Evolutionary conservation across 2,888 invertebrate genomes (phyloP).

Genomic region (Coleophora deauratella): DNA sequence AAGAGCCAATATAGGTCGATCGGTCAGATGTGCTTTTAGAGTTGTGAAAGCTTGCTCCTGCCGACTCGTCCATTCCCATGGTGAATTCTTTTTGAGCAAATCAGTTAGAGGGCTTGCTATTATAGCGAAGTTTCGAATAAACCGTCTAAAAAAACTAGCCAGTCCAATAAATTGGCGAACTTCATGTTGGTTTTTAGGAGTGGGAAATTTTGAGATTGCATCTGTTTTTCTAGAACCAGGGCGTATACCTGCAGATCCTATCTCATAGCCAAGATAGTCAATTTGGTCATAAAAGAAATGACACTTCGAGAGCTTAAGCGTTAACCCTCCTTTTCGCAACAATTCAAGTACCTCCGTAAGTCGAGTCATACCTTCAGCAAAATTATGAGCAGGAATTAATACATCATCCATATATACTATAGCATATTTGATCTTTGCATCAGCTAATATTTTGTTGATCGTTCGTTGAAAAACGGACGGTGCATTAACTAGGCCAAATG

Average conservation of each 20-base stretch:
- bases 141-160: slow-evolving; percentile 22
- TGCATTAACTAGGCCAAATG: slow-evolving; percentile 38
- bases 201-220: slow-evolving; percentile 18
- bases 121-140: slow-evolving; percentile 19
- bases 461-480: slow-evolving; percentile 34
- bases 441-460: slow-evolving; percentile 23
- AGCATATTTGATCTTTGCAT: slow-evolving; percentile 11
- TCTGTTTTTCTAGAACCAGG: slow-evolving; percentile 20
- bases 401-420: slow-evolving; percentile 16
- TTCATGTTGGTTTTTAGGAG: slow-evolving; percentile 16
- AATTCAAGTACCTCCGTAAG: slow-evolving; percentile 1
- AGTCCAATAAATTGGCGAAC: slow-evolving; percentile 23
- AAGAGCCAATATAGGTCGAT: slow-evolving; percentile 20
- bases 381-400: slow-evolving; percentile 6
- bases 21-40: neutral
- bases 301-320: slow-evolving; percentile 18
- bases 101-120: slow-evolving; percentile 21
- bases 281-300: slow-evolving; percentile 16
- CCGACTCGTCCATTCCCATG: neutral
- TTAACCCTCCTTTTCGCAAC: slow-evolving; percentile 2
- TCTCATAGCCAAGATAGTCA: slow-evolving; percentile 21
- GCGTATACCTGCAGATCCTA: slow-evolving; percentile 15
- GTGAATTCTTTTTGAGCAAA: slow-evolving; percentile 11
- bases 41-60: neutral
- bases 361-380: slow-evolving; percentile 10